Base-by-base conservation (phyloP, 1,140 invertebrate genomes). In the Hermetia illucens region DNA sequence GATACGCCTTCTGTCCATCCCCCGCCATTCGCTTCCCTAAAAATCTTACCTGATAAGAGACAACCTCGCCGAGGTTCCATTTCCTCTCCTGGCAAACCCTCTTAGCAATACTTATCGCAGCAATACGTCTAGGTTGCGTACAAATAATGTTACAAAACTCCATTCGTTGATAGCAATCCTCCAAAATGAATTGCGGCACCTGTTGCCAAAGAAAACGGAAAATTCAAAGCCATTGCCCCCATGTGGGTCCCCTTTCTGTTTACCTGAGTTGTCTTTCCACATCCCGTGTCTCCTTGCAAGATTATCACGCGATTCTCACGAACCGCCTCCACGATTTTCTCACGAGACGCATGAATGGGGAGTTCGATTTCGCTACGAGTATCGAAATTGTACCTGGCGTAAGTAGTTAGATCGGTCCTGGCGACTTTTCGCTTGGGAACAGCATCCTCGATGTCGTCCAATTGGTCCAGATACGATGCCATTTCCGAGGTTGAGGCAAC, bases 151-250 rank as follows among this genome's bases (percentile, higher is more conserved):
- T 80, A 51, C 72, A 75, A 36, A 65, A 58, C 30, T 60, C 46
- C 16, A 46, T 41, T 32, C 66, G 68, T 25, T 66, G 62, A 40
- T 70, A 69, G 36, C 74, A 80, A 44, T 88, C 69, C 48, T 96
- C 89, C 30, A 96, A 57, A 43, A 97, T 79, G 53, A 86, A 88
- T 55, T 97, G 92, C 0, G 89, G 88, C 4, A 93, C 70, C 66
- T 58, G 9, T 27, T 9, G 8, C 8, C 24, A 27, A 27, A 27
- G 8, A 27, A 27, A 27, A 21, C 18, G n/a, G 4, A 31, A 38
- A 38, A 13, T n/a, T 38, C 22, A 38, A 32, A 19, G 8, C 19
- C 18, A n/a, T 32, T 20, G 27, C 25, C 16, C 27, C 25, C 12
- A 38, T 38, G 37, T 38, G 25, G 9, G 37, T 30, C 6, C 24